Conservation (phyloP, 2,113 vertebrate genomes). For the Conger conger region DNA sequence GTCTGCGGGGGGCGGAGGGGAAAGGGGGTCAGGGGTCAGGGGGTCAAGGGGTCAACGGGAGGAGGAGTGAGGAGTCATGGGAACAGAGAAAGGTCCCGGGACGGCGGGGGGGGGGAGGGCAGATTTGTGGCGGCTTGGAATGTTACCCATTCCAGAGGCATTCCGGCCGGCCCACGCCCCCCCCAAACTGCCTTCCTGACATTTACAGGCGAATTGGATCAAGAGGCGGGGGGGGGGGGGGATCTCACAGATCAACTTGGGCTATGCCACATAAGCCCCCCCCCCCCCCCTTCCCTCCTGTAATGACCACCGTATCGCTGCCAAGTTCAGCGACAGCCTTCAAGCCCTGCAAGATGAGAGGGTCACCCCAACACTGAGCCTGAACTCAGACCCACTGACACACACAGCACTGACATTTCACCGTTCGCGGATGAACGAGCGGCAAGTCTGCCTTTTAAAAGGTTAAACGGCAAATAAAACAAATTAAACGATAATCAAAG, state of each 20-base stretch:
- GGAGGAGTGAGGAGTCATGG: not conserved
- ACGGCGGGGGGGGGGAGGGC: not conserved
- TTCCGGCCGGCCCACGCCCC: not conserved
- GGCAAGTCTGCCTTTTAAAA: not conserved
- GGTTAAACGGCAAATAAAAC: not conserved
- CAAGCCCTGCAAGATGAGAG: not conserved
- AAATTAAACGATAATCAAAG: not conserved
- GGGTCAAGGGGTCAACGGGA: not conserved
- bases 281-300: not conserved
- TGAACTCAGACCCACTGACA: not conserved
- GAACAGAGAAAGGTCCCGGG: not conserved
- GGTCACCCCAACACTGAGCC: not conserved
- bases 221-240: too few species aligned
- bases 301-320: not conserved
- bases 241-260: not conserved
- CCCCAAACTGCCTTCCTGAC: not conserved
- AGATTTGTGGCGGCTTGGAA: not conserved
- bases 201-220: not conserved
- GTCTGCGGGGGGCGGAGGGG: slow-evolving; percentile 67
- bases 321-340: not conserved
- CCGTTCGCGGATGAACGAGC: too few species aligned
- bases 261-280: too few species aligned
- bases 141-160: not conserved
- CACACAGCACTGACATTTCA: not conserved
- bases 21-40: slow-evolving; percentile 35